These are phyloP conservation scores for Lophotis ruficrista DNA, from an alignment of 2,113 vertebrate genomes.

Conservation along the genomic window DNA sequence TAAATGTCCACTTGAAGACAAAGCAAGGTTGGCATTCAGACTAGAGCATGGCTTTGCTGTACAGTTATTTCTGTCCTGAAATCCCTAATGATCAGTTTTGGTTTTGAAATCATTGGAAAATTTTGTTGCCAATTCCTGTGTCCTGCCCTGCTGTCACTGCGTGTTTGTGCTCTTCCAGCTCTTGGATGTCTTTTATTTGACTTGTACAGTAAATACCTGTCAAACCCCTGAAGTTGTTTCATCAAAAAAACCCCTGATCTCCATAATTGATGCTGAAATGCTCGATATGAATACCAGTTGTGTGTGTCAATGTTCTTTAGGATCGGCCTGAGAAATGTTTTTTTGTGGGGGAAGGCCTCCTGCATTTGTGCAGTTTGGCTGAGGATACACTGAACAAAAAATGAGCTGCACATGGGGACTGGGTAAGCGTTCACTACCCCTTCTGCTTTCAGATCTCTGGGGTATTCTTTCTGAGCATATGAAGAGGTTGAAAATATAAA, in stretches of 20 bases:
- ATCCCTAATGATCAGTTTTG: background rate
- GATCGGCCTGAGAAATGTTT: background rate
- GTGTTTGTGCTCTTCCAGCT: background rate
- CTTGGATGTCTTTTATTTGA: conserved; percentile 43
- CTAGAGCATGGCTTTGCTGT: background rate
- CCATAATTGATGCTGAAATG: conserved; percentile 46
- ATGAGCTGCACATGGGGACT: background rate
- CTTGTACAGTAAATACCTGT: conserved; percentile 55
- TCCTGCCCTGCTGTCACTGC: background rate
- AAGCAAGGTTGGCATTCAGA: background rate
- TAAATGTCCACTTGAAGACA: background rate
- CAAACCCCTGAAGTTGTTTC: background rate
- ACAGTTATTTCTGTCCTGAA: background rate
- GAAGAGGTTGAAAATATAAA: background rate
- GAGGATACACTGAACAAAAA: background rate
- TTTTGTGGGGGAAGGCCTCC: background rate
- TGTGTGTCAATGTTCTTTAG: conserved; percentile 5
- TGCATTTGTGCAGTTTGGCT: background rate
- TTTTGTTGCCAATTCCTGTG: background rate
- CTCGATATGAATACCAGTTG: background rate
- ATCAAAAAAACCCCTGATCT: conserved; percentile 19
- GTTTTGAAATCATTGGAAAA: background rate
- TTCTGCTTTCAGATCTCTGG: background rate
- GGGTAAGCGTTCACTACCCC: background rate
- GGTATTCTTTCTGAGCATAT: background rate